Evolutionary conservation across 2,888 invertebrate genomes (phyloP).

Genomic region (Xylota sylvarum): DNA sequence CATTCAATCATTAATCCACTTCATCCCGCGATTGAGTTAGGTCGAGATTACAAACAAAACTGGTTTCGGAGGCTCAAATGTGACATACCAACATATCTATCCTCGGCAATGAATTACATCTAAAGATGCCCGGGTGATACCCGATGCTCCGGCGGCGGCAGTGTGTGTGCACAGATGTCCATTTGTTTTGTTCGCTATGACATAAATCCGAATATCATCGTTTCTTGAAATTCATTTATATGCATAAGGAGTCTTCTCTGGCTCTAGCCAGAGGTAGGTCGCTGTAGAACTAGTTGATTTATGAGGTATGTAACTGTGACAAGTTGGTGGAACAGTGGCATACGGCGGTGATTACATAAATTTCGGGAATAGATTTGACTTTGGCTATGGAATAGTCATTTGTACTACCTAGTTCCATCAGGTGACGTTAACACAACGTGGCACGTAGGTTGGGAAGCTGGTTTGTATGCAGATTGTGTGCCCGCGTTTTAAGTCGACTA

Average conservation of each 20-base stretch:
- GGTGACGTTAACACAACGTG: conserved; percentile 7
- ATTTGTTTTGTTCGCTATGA: conserved; percentile 43
- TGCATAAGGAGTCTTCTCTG: conserved; percentile 14
- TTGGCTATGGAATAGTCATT: background rate
- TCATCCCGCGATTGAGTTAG: conserved; percentile 61
- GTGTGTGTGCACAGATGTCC: conserved; percentile 46
- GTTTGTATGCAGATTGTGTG: conserved; percentile 20
- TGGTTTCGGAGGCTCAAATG: conserved; percentile 1
- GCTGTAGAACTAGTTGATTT: conserved; percentile 28
- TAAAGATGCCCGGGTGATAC: background rate
- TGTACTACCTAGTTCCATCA: background rate
- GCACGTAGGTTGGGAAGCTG: background rate
- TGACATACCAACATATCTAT: conserved; percentile 43
- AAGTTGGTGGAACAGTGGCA: conserved; percentile 40
- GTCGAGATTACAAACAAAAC: conserved; percentile 11
- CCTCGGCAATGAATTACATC: conserved; percentile 21
- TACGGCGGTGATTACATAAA: conserved; percentile 44
- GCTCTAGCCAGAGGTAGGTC: background rate
- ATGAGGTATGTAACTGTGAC: conserved; percentile 50
- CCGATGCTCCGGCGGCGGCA: conserved; percentile 3
- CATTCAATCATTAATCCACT: conserved; percentile 72
- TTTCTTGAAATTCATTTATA: conserved; percentile 49
- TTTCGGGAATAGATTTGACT: conserved; percentile 16
- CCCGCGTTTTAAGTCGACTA: background rate
- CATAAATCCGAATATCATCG: conserved; percentile 54